phyloP scores from a whole-genome alignment of 2,888 invertebrate genomes.

The Invenusta paracnida region DNA sequence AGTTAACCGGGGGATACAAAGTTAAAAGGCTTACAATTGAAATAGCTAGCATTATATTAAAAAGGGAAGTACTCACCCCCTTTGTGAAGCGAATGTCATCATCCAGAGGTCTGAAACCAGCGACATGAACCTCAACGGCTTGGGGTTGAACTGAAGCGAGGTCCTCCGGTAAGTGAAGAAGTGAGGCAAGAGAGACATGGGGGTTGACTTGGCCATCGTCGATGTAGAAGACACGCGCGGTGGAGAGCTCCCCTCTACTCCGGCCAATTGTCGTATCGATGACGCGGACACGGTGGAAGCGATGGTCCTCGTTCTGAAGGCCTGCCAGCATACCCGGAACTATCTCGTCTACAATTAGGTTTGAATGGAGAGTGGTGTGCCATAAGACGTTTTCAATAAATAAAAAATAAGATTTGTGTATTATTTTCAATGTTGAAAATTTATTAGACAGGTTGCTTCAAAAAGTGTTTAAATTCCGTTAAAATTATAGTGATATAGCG shows the following conservation, averaged over 20 bases:
- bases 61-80: not conserved
- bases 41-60: too few relatives aligned
- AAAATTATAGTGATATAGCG: too few relatives aligned
- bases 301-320: not conserved
- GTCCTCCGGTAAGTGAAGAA: slow-evolving; percentile 24
- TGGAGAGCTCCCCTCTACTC: not conserved
- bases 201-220: not conserved
- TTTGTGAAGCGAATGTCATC: not conserved
- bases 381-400: too few relatives aligned
- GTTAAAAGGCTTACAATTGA: not conserved
- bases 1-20: too few relatives aligned
- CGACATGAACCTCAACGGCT: not conserved
- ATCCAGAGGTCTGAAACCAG: not conserved
- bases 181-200: not conserved
- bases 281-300: not conserved
- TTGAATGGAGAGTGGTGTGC: too few relatives aligned
- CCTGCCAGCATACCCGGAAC: not conserved
- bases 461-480: too few relatives aligned
- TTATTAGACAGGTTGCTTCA: too few relatives aligned
- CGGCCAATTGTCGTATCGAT: not conserved
- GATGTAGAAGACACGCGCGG: not conserved
- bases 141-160: not conserved
- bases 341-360: not conserved
- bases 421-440: too few relatives aligned
- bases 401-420: too few relatives aligned